These are phyloP conservation scores for Stenichneumon culpator DNA, from an alignment of 2,888 invertebrate species.

Conservation along the genomic window DNA sequence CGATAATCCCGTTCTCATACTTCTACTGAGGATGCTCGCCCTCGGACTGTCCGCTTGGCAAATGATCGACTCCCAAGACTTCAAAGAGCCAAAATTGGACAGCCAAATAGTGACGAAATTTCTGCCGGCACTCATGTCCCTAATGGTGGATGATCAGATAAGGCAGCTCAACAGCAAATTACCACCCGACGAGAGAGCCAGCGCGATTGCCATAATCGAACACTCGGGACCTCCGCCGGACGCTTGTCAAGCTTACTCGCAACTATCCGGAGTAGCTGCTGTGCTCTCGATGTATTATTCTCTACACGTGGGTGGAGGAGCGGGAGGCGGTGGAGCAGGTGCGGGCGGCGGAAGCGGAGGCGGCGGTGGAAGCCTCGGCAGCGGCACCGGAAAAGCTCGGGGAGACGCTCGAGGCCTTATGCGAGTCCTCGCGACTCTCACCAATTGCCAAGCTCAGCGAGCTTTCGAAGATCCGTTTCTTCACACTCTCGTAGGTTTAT, in stretches of 20 bases:
- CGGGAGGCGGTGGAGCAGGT: slow-evolving; percentile 86
- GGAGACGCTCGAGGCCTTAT: slow-evolving; percentile 88
- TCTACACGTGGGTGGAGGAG: slow-evolving; percentile 92
- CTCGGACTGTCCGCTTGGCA: slow-evolving; percentile 98
- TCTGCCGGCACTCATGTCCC: slow-evolving; percentile 95
- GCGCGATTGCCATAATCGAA: slow-evolving; percentile 96
- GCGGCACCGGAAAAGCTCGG: slow-evolving; percentile 77
- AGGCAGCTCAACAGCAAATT: slow-evolving; percentile 93
- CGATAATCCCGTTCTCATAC: slow-evolving; percentile 95
- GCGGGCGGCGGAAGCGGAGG: slow-evolving; percentile 86
- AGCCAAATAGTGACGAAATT: slow-evolving; percentile 97
- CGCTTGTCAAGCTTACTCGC: slow-evolving; percentile 96
- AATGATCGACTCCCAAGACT: slow-evolving; percentile 98
- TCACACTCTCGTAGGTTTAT: slow-evolving; percentile 92
- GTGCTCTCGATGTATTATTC: slow-evolving; percentile 98
- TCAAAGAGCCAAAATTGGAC: slow-evolving; percentile 97
- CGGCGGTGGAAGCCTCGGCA: slow-evolving; percentile 85
- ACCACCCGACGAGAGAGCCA: slow-evolving; percentile 97
- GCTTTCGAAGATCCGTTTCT: slow-evolving; percentile 98
- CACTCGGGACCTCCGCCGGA: slow-evolving; percentile 97
- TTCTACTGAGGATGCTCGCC: slow-evolving; percentile 96
- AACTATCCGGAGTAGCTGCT: slow-evolving; percentile 96
- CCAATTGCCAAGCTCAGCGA: slow-evolving; percentile 95
- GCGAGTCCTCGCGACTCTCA: slow-evolving; percentile 95
- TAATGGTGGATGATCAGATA: slow-evolving; percentile 96